phyloP scores from a whole-genome alignment of 2,797 vertebrate species.

The Squalus acanthias region DNA sequence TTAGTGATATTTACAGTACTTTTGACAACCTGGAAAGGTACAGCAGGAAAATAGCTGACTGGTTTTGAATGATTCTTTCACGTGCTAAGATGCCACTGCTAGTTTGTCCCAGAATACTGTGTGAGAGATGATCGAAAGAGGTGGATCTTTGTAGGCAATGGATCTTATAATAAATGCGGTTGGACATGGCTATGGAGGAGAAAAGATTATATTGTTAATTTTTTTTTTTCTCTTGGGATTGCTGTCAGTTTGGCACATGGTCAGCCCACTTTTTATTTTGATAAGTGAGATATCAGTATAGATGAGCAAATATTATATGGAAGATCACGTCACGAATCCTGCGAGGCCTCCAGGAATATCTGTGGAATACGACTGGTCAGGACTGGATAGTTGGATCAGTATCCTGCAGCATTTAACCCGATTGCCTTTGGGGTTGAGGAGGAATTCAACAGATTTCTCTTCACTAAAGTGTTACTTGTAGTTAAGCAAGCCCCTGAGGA shows the following conservation, averaged over 20 bases:
- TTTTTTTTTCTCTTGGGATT: neutral
- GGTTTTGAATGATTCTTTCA: neutral
- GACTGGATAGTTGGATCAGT: neutral
- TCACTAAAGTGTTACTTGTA: neutral
- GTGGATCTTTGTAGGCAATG: neutral
- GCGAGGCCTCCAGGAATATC: neutral
- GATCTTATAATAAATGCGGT: neutral
- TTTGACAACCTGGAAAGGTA: neutral
- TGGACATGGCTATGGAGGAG: neutral
- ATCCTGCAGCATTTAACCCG: neutral
- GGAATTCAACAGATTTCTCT: neutral
- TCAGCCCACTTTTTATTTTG: neutral
- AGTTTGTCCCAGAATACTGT: neutral
- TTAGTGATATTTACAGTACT: neutral
- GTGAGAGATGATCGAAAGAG: neutral
- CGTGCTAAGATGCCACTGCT: neutral
- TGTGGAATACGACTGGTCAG: neutral
- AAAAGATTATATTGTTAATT: neutral
- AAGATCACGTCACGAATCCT: neutral
- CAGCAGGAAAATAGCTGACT: neutral
- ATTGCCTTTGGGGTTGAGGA: constrained; percentile 1
- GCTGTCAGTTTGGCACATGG: neutral
- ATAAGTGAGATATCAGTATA: neutral
- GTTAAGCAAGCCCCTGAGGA: neutral
- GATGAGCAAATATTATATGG: neutral